Percentiles rank a stretch among this genome's conserved stretches.
phyloP scores from a whole-genome alignment of 2,113 vertebrate genomes.

The Oncorhynchus masou region DNA sequence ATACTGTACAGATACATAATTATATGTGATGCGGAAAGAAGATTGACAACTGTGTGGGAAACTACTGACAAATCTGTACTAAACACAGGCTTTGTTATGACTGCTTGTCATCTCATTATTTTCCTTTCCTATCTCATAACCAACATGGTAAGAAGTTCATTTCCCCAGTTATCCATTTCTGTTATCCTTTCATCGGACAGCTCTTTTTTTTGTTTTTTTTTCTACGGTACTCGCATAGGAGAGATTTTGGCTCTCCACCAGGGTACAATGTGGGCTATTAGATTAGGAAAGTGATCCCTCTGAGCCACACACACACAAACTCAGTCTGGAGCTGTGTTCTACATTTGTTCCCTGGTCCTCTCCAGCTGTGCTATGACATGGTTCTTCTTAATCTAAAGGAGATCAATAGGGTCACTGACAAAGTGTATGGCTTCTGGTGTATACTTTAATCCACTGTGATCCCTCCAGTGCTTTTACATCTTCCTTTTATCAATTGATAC shows the following conservation, averaged over 20 bases:
- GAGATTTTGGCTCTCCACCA: background rate
- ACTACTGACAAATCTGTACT: background rate
- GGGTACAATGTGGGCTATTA: background rate
- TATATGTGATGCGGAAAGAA: background rate
- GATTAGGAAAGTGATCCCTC: background rate
- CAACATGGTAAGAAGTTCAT: background rate
- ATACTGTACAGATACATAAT: background rate
- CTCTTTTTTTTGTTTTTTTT: too few relatives aligned
- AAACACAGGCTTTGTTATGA: background rate
- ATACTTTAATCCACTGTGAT: background rate
- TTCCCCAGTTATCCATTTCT: background rate
- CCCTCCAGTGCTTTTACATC: background rate
- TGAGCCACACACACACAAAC: background rate
- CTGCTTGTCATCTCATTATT: background rate
- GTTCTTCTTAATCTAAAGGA: background rate
- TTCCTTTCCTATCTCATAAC: background rate
- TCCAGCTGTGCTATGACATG: background rate
- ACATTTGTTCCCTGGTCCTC: background rate
- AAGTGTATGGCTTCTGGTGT: background rate
- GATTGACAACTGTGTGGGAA: background rate
- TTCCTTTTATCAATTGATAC: conserved; percentile 15
- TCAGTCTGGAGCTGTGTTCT: background rate
- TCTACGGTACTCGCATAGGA: too few relatives aligned
- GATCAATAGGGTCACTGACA: conserved; percentile 15
- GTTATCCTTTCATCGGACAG: background rate